Evolutionary conservation across 2,888 invertebrate species (phyloP), one percentile per base, ranked within the genome.

Genomic region (Lissonota sp.): DNA sequence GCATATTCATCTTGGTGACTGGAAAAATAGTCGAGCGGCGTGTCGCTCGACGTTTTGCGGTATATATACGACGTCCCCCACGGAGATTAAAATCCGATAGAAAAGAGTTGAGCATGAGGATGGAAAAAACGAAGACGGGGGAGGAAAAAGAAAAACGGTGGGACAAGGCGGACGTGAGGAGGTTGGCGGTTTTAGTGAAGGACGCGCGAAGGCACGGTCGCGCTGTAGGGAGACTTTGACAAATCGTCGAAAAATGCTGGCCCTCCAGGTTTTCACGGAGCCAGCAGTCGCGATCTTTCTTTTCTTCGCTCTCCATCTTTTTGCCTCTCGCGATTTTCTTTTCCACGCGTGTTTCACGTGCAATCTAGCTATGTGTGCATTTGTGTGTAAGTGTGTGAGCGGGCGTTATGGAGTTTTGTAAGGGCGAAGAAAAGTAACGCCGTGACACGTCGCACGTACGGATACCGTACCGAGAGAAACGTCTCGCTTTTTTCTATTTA

Each of bases 61-160:
- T 84, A 84, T 86, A 26, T 26, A 26, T 26, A 85, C 83, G 88
- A 89, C 88, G 88, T n/a, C n/a, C n/a, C n/a, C 88, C 87, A 86
- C 87, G 87, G 88, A 90, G 89, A 91, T 91, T 91, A 89, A 90
- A 91, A 89, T 88, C 87, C 88, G 88, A 89, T 89, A 89, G 87
- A 88, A 88, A 86, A 85, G 73, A 74, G 62, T 16, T 40, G 74
- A 64, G 53, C n/a, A 55, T 66, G 46, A 67, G 42, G 51, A 51
- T 39, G 44, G 46, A 5, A 51, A 39, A 60, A 7, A 66, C 44
- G 46, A 39, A 58, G 57, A 16, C 44, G 40, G 44, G 57, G 49
- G 26, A 58, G 55, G 42, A 26, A 74, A 66, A 58, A 58, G 49
- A 58, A 70, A 71, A 80, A 78, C 42, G 64, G 51, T 26, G 26